Conservation (phyloP, 1,140 invertebrate species). For the Ceratoteleas bidentatus region DNA sequence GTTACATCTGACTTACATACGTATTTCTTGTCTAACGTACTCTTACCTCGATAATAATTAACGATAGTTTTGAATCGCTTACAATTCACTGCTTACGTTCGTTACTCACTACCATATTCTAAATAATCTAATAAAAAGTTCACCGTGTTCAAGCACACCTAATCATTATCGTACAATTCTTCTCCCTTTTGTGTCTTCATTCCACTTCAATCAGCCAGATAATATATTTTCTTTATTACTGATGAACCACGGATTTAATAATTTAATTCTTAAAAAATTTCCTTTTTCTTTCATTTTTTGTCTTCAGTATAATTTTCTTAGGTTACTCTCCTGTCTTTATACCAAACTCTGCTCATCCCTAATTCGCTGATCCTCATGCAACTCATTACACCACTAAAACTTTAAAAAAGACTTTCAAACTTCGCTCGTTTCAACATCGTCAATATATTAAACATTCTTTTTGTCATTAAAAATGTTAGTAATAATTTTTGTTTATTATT, state of each 20-base stretch:
- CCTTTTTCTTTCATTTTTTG: conserved; percentile 44
- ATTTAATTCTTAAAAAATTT: conserved; percentile 57
- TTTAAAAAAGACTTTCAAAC: conserved; percentile 73
- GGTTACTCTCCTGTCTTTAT: conserved; percentile 28
- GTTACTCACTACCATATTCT: conserved; percentile 72
- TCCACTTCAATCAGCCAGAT: conserved; percentile 67
- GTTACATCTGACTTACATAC: conserved; percentile 79
- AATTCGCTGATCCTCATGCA: conserved; percentile 55
- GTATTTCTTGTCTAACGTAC: conserved; percentile 77
- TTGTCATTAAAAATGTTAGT: conserved; percentile 74
- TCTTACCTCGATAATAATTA: conserved; percentile 77
- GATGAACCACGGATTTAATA: conserved; percentile 56
- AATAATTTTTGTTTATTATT: conserved; percentile 70
- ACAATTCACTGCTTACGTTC: conserved; percentile 71
- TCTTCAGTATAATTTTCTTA: conserved; percentile 55
- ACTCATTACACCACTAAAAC: conserved; percentile 55
- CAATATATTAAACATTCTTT: conserved; percentile 77
- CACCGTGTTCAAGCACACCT: conserved; percentile 72
- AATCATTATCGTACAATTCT: conserved; percentile 63
- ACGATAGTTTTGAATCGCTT: conserved; percentile 70
- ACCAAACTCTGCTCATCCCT: conserved; percentile 59
- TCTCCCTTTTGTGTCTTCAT: conserved; percentile 5
- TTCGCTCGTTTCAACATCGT: conserved; percentile 68
- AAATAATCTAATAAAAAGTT: conserved; percentile 73
- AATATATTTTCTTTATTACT: conserved; percentile 65